Evolutionary conservation across 2,113 vertebrate genomes (phyloP), one percentile per base, ranked within the genome.

Genomic region (Acanthochromis polyacanthus): DNA sequence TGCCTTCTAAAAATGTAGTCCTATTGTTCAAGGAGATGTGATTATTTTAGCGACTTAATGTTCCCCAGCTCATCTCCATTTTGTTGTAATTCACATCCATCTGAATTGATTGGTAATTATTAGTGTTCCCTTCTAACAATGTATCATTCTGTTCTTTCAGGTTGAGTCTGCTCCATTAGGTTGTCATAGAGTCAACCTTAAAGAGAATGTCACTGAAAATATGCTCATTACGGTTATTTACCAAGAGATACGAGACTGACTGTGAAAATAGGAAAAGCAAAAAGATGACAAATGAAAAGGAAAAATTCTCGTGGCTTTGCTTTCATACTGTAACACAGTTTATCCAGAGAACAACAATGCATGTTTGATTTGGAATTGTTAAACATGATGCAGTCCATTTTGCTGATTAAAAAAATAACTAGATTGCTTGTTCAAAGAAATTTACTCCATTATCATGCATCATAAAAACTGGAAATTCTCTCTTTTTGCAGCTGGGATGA

Each of bases 121-220:
- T 16, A 23, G 40, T 4, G 17, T 17, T 3, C 3, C 16, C 10
- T 19, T 75, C 61, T 40, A 60, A 65, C 38, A 57, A 22, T 5
- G n/a, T 22, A n/a, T 19, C 19, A 10, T 25, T 25, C 30, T 45
- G 4, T n/a, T 50, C 45, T 52, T 52, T 15, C 32, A 36, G 19
- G 5, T 16, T 48, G 9, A 17, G 46, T 3, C 38, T 36, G 9
- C 4, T 52, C 10, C 22, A 40, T 12, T 10, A 36, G 10, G 3
- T 16, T 4, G 32, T 5, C n/a, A 36, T 58, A 16, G 6, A 28
- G 25, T 53, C 10, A 51, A 36, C 40, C 15, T 48, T 8, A 38
- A 82, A 40, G 36, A 17, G 22, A 61, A 15, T 58, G 51, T 22
- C 17, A 61, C 25, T 48, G 16, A 30, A 32, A 56, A 38, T 62